Conservation (phyloP, 2,113 vertebrate genomes). For the Ageneiosus marmoratus region DNA sequence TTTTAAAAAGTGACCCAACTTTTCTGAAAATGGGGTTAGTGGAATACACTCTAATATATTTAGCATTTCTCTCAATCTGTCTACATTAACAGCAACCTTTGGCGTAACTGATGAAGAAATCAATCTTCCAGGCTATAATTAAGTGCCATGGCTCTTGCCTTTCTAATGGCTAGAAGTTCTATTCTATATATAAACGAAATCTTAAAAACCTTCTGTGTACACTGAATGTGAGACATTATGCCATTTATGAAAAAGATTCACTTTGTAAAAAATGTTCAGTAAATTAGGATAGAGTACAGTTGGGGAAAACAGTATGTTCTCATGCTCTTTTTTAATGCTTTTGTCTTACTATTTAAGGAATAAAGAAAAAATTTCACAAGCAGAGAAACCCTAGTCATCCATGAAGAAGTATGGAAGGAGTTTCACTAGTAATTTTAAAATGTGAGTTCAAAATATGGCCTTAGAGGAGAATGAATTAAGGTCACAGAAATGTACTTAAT, state of each 20-base stretch:
- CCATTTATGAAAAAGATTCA: too few relatives aligned
- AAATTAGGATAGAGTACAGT: background rate
- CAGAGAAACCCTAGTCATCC: background rate
- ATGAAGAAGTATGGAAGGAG: background rate
- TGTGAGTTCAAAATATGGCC: background rate
- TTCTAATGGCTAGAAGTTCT: background rate
- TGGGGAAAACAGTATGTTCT: background rate
- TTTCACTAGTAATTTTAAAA: background rate
- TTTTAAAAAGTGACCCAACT: background rate
- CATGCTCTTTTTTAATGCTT: background rate
- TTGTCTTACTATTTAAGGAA: background rate
- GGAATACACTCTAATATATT: background rate
- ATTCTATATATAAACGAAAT: background rate
- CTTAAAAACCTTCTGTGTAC: background rate
- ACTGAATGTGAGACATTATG: background rate
- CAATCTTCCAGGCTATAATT: constrained; percentile 9
- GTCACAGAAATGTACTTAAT: constrained; percentile 30
- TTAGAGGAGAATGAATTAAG: constrained; percentile 13
- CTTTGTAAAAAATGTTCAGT: too few relatives aligned
- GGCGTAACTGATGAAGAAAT: background rate
- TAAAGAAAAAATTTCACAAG: background rate
- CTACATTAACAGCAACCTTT: background rate
- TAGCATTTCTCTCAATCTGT: background rate
- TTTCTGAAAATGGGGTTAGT: too few relatives aligned
- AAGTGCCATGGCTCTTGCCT: background rate